These are phyloP conservation scores for Arion vulgaris DNA, from an alignment of 1,140 invertebrate genomes.

Conservation along the genomic window DNA sequence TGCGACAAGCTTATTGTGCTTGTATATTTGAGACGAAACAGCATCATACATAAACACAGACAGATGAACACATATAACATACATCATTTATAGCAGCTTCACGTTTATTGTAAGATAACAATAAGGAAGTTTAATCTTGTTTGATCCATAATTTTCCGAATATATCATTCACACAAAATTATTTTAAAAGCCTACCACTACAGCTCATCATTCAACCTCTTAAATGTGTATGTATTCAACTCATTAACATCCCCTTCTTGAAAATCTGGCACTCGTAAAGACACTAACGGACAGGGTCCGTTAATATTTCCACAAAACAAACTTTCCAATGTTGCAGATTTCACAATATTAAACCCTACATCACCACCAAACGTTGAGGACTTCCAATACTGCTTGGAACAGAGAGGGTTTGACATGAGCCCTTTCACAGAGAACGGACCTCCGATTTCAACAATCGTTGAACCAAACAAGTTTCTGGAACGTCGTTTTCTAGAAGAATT, in stretches of 20 bases:
- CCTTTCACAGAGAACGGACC: slow-evolving; percentile 74
- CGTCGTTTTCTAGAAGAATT: slow-evolving; percentile 70
- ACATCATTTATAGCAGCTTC: too few relatives aligned
- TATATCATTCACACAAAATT: too few relatives aligned
- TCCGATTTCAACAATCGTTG: slow-evolving; percentile 72
- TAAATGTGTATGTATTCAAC: slow-evolving; percentile 18
- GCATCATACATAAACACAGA: too few relatives aligned
- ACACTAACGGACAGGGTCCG: slow-evolving; percentile 65
- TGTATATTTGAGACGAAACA: too few relatives aligned
- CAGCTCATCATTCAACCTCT: slow-evolving; percentile 7
- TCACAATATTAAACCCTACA: slow-evolving; percentile 72
- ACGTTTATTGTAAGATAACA: too few relatives aligned
- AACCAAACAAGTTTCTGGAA: slow-evolving; percentile 61
- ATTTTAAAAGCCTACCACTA: too few relatives aligned
- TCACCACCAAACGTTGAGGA: slow-evolving; percentile 74
- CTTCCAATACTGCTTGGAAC: slow-evolving; percentile 72
- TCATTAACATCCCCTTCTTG: slow-evolving; percentile 48
- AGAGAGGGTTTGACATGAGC: slow-evolving; percentile 72
- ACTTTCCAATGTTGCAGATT: slow-evolving; percentile 69
- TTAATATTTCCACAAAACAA: slow-evolving; percentile 73
- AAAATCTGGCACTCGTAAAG: slow-evolving; percentile 68
- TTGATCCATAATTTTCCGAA: too few relatives aligned
- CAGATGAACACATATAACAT: too few relatives aligned
- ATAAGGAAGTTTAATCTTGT: too few relatives aligned
- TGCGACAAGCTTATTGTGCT: too few relatives aligned